Base-by-base conservation (phyloP, 2,888 invertebrate genomes). In the Athalia circularis region DNA sequence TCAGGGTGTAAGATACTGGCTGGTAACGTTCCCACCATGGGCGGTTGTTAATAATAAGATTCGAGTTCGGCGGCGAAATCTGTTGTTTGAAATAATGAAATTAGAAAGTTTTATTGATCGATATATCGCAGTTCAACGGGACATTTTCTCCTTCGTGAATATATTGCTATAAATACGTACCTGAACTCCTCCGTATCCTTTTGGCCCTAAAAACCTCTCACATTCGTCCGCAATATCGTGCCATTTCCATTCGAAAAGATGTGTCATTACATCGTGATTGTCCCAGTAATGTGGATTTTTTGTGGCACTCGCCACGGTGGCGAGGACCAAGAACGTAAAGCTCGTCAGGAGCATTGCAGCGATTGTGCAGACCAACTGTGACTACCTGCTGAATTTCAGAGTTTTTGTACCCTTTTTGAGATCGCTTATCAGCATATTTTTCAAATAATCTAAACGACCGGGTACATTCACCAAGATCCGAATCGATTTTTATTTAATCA, bases 201-300 rank as follows among this genome's bases (percentile, higher is more conserved):
- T 92, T 0, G 94, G 94, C 0, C 92, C 94, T 5, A 95, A 90
- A 86, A 94, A 95, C 15, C 91, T 86, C 85, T 94, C 94, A 85
- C 95, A 95, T 86, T 95, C 95, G 1, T 87, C 89, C 0, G 95
- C 95, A 64, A 95, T 93, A 86, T 95, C 95, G 13, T 90, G 90
- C 94, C 94, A 95, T 85, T 93, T 94, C 95, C 95, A 95, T 85
- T 95, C 95, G 83, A 94, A 94, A 0, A 94, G 91, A 82, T 94
- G 94, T 0, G 94, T 94, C 82, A 94, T 93, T 0, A 92, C 92
- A 0, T 92, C 92, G 54, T 88, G 88, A 15, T 87, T 87, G 3
- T 88, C 81, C 0, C 87, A 91, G 82, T 92, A 93, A 84, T 92
- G 87, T 0, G 92, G 92, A 5, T 72, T 11, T 8, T 70, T 70